These are phyloP conservation scores for Scylla paramamosain DNA, from an alignment of 1,140 invertebrate species.

Conservation along the genomic window DNA sequence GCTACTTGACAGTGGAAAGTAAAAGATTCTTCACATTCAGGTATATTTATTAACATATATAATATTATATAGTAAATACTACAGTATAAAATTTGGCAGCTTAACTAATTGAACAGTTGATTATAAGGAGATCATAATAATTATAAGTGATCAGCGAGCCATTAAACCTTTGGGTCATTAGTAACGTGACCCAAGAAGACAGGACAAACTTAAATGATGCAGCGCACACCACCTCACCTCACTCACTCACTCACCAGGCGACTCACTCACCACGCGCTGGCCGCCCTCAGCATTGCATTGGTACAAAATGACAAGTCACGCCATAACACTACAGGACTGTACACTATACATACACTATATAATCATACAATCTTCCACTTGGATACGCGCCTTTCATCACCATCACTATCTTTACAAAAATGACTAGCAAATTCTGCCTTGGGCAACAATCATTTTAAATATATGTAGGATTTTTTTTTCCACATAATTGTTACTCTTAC, in stretches of 20 bases:
- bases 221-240: neutral
- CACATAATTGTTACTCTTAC: slow-evolving; percentile 50
- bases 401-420: slow-evolving; percentile 68
- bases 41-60: slow-evolving; percentile 72
- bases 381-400: slow-evolving; percentile 62
- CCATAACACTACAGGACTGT: slow-evolving; percentile 60
- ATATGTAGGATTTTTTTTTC: slow-evolving; percentile 62
- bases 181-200: neutral
- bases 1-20: too few relatives aligned
- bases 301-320: neutral
- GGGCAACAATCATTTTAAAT: slow-evolving; percentile 69
- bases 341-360: slow-evolving; percentile 52
- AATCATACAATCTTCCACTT: slow-evolving; percentile 50
- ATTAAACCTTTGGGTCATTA: neutral
- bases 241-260: neutral
- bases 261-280: neutral
- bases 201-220: neutral
- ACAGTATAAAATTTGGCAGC: slow-evolving; percentile 71
- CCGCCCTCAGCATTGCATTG: slow-evolving; percentile 12
- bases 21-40: slow-evolving; percentile 1
- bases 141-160: slow-evolving; percentile 42
- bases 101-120: slow-evolving; percentile 58
- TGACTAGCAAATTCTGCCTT: slow-evolving; percentile 75
- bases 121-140: slow-evolving; percentile 63
- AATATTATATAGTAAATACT: slow-evolving; percentile 61